phyloP scores from a whole-genome alignment of 2,113 vertebrate species.

The Tachysurus vachellii region DNA sequence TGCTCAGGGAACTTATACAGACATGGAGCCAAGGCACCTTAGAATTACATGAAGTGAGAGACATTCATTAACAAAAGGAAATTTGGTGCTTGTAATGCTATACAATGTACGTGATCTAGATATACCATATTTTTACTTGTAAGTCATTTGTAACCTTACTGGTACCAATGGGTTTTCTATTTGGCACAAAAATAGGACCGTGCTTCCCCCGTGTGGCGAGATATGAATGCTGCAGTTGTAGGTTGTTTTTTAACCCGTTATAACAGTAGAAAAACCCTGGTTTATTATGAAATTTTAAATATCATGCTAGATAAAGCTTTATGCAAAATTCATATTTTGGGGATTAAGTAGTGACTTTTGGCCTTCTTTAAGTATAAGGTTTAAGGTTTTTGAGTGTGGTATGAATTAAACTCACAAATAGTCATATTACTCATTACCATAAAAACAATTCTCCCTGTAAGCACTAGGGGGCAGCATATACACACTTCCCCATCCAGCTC shows the following conservation, averaged over 20 bases:
- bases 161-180: neutral
- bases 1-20: conserved; percentile 96
- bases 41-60: conserved; percentile 9
- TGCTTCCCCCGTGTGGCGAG: conserved; percentile 42
- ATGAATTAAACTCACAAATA: neutral
- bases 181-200: conserved; percentile 7
- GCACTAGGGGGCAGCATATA: conserved; percentile 40
- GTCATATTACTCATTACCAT: neutral
- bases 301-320: neutral
- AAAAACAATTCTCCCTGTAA: neutral
- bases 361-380: neutral
- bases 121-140: neutral
- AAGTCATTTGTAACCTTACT: neutral
- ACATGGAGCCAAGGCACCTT: conserved; percentile 89
- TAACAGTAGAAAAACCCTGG: neutral
- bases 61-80: conserved; percentile 9
- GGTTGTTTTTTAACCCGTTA: too few relatives aligned
- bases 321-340: neutral
- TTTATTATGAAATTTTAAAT: neutral
- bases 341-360: neutral
- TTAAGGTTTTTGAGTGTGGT: neutral
- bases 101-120: neutral
- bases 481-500: neutral
- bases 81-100: neutral
- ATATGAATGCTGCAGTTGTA: neutral